These are phyloP conservation scores for rat (Rattus norvegicus) DNA, from an alignment of 2,113 vertebrate genomes.

Conservation along the genomic window GRCr8 NC_086028.1:44060501-44061000, in stretches of 20 bases:
- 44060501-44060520: neutral
- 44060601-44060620: neutral
- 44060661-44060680: neutral
- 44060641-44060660: neutral
- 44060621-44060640: neutral
- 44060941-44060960: neutral
- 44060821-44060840: neutral
- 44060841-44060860: neutral
- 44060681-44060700: accelerated
- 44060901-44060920: neutral
- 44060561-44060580: too few species aligned
- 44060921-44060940: neutral
- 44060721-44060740: neutral
- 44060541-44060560: too few species aligned
- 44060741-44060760: neutral
- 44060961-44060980: neutral
- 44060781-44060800: too few species aligned
- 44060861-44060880: too few species aligned
- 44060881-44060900: too few species aligned
- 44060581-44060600: neutral
- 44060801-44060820: neutral
- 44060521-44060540: neutral
- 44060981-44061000: neutral
- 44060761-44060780: neutral
- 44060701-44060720: neutral